Base-by-base conservation (phyloP, 2,113 vertebrate species). In the Chamaetylas fuelleborni region DNA sequence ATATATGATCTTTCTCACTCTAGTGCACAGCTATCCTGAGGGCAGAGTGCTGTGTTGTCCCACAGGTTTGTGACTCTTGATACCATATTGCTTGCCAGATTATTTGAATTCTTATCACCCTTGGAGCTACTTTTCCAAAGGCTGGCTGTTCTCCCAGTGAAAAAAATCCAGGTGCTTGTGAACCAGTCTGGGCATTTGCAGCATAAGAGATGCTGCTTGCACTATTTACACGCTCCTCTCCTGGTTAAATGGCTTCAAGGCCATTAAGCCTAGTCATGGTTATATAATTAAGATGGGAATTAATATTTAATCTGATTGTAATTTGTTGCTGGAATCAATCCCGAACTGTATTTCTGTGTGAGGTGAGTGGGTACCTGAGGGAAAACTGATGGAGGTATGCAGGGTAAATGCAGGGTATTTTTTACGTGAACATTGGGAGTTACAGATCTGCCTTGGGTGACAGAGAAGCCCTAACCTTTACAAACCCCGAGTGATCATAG, bases 291-390 rank as follows among this genome's bases (percentile, higher is more conserved):
- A 97, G 81, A 93, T 92, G 57, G 81, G 90, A 91, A 96, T 96
- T 94, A 96, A 97, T 94, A 95, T 97, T 97, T 97, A 97, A 97
- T 97, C 89, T 94, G 88, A 80, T 91, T 80, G 93, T 96, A 94
- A 97, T 95, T 97, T 96, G 81, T 81, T 71, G 71, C 81, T 97
- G 96, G 96, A 96, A 85, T 82, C 67, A 40, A 58, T 94, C 95
- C 96, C 90, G 80, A 95, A 72, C 57, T 57, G 3, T 86, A 28
- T 81, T 48, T 95, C 79, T 90, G 36, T 1, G 0, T 50, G 69
- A 88, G 82, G 88, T 96, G 90, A 85, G 73, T 13, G 22, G 4
- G n/a, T 67, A 92, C 77, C 70, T 91, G 74, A 31, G 69, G 79
- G 91, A 91, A 82, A 79, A 74, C 38, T 25, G 78, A 84, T n/a